These are phyloP conservation scores for Lycophotia porphyrea DNA, from an alignment of 2,888 invertebrate species.

Conservation along the genomic window DNA sequence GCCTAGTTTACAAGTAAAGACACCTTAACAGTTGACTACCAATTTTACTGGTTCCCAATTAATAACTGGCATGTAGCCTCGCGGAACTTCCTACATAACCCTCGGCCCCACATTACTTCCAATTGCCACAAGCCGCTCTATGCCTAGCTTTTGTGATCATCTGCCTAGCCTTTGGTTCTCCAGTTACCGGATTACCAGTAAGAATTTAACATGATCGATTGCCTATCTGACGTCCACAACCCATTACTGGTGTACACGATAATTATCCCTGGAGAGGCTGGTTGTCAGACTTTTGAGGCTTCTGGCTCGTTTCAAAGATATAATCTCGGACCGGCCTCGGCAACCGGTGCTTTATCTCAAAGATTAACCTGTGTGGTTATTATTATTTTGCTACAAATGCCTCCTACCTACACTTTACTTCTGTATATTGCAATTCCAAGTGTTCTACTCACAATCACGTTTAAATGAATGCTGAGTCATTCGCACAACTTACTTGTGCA, in stretches of 20 bases:
- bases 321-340: not conserved
- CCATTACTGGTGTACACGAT: not conserved
- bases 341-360: not conserved
- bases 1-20: not conserved
- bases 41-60: not conserved
- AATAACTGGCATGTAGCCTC: not conserved
- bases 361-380: not conserved
- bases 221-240: not conserved
- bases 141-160: not conserved
- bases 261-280: not conserved
- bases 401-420: not conserved
- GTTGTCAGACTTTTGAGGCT: not conserved
- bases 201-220: not conserved
- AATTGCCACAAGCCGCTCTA: not conserved
- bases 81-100: no score
- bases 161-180: not conserved
- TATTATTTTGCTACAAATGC: not conserved
- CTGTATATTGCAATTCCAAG: not conserved
- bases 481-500: constrained; percentile 87
- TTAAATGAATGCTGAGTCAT: constrained; percentile 41
- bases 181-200: not conserved
- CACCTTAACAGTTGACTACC: not conserved
- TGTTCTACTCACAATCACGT: constrained; percentile 22
- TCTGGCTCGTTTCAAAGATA: not conserved
- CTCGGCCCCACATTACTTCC: not conserved